Conservation (phyloP, 2,797 vertebrate genomes). For the Anomalospiza imberbis region DNA sequence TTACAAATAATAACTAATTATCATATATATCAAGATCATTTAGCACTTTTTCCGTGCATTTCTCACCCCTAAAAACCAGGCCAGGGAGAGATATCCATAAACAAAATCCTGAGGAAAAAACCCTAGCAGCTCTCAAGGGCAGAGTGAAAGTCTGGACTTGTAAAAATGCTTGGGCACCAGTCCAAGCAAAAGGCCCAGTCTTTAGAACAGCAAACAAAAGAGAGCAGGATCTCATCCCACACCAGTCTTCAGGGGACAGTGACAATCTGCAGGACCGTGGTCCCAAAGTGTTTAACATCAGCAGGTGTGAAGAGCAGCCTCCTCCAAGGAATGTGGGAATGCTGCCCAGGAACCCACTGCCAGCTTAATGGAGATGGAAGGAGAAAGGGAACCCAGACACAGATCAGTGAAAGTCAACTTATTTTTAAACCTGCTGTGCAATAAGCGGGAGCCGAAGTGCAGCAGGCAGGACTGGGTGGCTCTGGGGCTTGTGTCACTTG, state of each 20-base stretch:
- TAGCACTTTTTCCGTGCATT: background rate
- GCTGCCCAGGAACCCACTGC: background rate
- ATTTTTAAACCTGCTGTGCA: background rate
- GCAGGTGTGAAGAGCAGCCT: background rate
- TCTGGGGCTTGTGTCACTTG: background rate
- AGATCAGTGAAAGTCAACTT: background rate
- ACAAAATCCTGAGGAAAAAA: background rate
- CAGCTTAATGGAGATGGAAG: background rate
- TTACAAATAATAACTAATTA: background rate
- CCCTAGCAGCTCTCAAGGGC: background rate
- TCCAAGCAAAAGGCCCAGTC: background rate
- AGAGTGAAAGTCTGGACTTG: constrained; percentile 37
- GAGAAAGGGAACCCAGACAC: background rate
- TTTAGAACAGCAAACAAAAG: constrained; percentile 8
- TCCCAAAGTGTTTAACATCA: background rate
- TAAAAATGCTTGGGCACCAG: constrained; percentile 13
- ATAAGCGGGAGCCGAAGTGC: background rate
- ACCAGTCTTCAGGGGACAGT: background rate
- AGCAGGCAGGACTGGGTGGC: background rate
- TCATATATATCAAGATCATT: background rate
- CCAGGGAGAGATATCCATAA: background rate
- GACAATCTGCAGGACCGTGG: background rate
- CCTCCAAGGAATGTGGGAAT: background rate
- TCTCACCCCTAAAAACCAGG: background rate
- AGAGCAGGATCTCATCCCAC: background rate